Evolutionary conservation across 2,797 vertebrate genomes (phyloP), one percentile per base, ranked within the genome.

Genomic region (Rhinogobio ventralis): DNA sequence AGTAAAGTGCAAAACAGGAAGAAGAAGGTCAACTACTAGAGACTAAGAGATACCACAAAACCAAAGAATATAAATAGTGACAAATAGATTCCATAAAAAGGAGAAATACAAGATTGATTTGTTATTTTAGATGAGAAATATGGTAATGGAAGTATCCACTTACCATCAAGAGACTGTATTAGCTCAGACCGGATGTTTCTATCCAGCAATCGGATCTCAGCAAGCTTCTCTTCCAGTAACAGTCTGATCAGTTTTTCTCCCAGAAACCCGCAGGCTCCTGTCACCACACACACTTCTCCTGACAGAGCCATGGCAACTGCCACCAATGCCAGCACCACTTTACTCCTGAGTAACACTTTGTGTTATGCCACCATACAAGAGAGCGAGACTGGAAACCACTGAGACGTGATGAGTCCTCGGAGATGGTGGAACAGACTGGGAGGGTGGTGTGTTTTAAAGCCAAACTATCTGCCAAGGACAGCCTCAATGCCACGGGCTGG

Each of bases 261-360:
- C 85, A 99, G 93, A 87, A 99, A 98, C 1, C 98, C 98, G 66
- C 94, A 93, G 5, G 97, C 98, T 79, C 98, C 98, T 0, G 97
- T 99, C 91, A 99, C 95, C 87, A 99, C 93, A 64, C 96, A 98
- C 81, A 95, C 95, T 13, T 96, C 94, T 1, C 95, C 95, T 0
- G 86, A 88, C 91, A 97, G 92, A 90, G 94, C 92, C 95, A 96
- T 96, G 3, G 53, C 46, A 60, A 62, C 6, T 69, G 23, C 60
- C 62, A 17, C 5, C 53, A 20, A 30, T 0, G 30, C 13, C 39
- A 51, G 60, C 10, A 46, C 14, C 33, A 28, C 76, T 57, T 57
- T 36, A 46, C 68, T 73, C 64, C 55, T 67, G n/a, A 4, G 5
- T 8, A 55, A 42, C 30, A 7, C 33, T 49, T 42, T 25, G 46